phyloP scores from a whole-genome alignment of 2,113 vertebrate genomes.

The Rhodinocichla rosea region DNA sequence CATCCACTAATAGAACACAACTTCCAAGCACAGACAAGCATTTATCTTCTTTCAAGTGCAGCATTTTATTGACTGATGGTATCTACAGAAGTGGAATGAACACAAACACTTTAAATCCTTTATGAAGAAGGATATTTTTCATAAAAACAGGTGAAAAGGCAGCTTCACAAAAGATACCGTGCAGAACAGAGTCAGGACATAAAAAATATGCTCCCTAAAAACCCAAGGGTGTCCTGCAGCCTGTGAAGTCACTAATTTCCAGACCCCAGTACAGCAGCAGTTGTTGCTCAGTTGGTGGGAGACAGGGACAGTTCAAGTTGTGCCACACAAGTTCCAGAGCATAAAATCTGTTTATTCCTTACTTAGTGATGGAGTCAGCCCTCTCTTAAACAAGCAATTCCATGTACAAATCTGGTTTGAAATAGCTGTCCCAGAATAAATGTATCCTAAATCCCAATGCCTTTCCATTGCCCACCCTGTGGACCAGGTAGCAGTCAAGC shows the following conservation, averaged over 20 bases:
- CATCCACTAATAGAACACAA: neutral
- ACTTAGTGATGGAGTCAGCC: neutral
- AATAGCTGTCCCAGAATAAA: neutral
- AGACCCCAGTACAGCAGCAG: neutral
- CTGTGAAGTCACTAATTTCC: neutral
- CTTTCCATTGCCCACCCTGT: rapidly evolving
- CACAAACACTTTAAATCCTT: neutral
- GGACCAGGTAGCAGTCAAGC: rapidly evolving
- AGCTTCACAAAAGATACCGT: neutral
- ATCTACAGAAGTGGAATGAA: neutral
- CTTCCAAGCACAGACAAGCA: neutral
- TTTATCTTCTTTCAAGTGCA: neutral
- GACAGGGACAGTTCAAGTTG: neutral
- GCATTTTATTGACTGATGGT: neutral
- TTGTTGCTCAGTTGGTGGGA: neutral
- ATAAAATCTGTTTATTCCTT: neutral
- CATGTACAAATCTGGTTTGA: neutral
- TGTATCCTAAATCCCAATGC: neutral
- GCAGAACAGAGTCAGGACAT: neutral
- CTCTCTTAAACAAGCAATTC: neutral
- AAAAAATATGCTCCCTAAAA: neutral
- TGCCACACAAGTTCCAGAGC: neutral
- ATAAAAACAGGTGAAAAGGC: neutral
- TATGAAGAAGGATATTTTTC: neutral
- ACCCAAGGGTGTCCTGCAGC: neutral